A percentile compares a stretch with the other conserved stretches of the same genome.
Evolutionary conservation across 2,888 invertebrate genomes (phyloP).

Genomic region (Ditylenchus weischeri): DNA sequence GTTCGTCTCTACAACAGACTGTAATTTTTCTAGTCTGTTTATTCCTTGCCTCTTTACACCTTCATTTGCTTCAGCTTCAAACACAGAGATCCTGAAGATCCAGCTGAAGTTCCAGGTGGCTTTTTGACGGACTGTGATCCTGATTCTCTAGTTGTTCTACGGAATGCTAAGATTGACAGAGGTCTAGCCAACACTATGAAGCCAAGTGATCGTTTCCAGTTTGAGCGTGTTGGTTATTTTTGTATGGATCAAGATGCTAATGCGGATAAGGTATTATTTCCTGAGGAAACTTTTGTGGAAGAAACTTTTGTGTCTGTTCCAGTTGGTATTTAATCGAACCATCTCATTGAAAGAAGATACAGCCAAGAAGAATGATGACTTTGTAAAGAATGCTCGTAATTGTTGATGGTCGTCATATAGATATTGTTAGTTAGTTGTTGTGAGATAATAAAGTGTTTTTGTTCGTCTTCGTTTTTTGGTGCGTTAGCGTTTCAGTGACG

Average conservation of each 20-base stretch:
- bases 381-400: no score
- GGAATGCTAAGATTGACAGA: constrained; percentile 75
- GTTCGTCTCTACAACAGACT: constrained; percentile 84
- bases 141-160: constrained; percentile 71
- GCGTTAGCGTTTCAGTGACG: no score
- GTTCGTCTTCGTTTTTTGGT: no score
- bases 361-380: constrained; percentile 65
- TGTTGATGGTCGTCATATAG: no score
- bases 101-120: constrained; percentile 84
- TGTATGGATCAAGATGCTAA: constrained; percentile 71
- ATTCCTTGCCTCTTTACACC: no score
- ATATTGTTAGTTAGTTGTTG: no score
- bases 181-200: constrained; percentile 66
- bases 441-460: no score
- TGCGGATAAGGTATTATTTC: neutral
- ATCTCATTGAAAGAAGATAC: constrained; percentile 88
- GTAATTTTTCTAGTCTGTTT: constrained; percentile 65
- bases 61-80: constrained; percentile 70
- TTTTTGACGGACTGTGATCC: constrained; percentile 82
- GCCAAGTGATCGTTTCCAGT: constrained; percentile 83
- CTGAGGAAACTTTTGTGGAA: no score
- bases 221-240: constrained; percentile 94
- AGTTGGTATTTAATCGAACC: constrained; percentile 87
- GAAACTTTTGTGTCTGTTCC: constrained; percentile 60
- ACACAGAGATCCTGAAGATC: constrained; percentile 93